phyloP scores from a whole-genome alignment of 2,797 vertebrate species.

The Danio tinwini region DNA sequence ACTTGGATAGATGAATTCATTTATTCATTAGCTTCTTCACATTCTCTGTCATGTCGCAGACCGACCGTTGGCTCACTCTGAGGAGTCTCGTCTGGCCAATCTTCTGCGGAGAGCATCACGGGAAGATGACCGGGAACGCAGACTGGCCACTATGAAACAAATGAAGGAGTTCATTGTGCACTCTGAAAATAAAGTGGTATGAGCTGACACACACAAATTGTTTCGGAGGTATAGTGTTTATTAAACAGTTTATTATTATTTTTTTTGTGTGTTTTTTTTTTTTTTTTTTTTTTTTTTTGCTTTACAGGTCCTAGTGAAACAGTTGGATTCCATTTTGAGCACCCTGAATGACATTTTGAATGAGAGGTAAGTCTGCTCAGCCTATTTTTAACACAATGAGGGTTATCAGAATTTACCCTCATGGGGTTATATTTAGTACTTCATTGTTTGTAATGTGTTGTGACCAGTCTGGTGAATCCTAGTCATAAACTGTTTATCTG shows the following conservation, averaged over 20 bases:
- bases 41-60: constrained; percentile 76
- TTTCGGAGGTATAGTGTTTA: too few relatives aligned
- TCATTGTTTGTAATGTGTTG: neutral
- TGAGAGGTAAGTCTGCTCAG: constrained; percentile 86
- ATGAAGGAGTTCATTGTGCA: constrained; percentile 99
- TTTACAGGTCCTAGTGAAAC: constrained; percentile 92
- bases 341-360: constrained; percentile 96
- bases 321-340: constrained; percentile 96
- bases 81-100: constrained; percentile 99
- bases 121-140: constrained; percentile 98
- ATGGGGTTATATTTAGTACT: constrained; percentile 26
- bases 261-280: neutral
- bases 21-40: neutral
- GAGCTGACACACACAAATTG: constrained; percentile 51
- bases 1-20: neutral
- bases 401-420: neutral
- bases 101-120: constrained; percentile 98
- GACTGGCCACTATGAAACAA: constrained; percentile 97
- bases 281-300: constrained; percentile 11
- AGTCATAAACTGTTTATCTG: neutral
- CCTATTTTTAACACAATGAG: constrained; percentile 26
- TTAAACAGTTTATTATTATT: neutral
- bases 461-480: neutral
- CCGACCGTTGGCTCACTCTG: constrained; percentile 97
- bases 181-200: constrained; percentile 96